Evolutionary conservation across 2,888 invertebrate species (phyloP).

Genomic region (Mythimna ferrago): DNA sequence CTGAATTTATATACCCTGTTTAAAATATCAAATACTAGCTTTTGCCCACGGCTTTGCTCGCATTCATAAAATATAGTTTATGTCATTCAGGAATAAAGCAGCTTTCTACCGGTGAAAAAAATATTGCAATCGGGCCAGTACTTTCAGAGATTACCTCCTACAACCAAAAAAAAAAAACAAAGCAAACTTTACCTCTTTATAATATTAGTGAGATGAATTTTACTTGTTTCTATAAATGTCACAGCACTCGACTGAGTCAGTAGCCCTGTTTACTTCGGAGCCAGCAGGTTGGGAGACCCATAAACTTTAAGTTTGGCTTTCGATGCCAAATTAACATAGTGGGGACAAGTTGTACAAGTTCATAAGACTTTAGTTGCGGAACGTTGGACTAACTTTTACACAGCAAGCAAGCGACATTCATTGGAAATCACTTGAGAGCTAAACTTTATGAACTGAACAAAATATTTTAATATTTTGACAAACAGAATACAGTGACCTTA

Average conservation of each 20-base stretch:
- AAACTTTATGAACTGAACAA: no score
- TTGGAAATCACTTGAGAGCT: conserved; percentile 2
- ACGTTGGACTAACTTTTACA: conserved; percentile 26
- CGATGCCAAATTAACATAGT: conserved; percentile 46
- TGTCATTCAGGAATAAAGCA: no score
- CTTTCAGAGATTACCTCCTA: no score
- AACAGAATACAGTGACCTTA: no score
- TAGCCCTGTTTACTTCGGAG: conserved; percentile 8
- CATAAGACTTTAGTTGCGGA: conserved; percentile 33
- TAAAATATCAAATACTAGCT: background rate
- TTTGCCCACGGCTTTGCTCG: no score
- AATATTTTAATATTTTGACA: no score
- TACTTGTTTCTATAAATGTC: background rate
- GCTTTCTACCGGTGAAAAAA: no score
- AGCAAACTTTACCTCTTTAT: no score
- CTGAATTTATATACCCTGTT: background rate
- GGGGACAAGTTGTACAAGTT: conserved; percentile 33
- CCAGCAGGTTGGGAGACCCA: conserved; percentile 9
- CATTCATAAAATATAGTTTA: no score
- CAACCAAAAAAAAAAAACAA: no score
- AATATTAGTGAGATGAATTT: background rate
- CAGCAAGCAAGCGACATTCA: conserved; percentile 23
- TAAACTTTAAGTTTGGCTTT: conserved; percentile 41
- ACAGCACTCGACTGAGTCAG: conserved; percentile 1
- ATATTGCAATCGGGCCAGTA: no score